phyloP scores from a whole-genome alignment of 2,888 invertebrate species.

The Nipponacmea schrenckii region DNA sequence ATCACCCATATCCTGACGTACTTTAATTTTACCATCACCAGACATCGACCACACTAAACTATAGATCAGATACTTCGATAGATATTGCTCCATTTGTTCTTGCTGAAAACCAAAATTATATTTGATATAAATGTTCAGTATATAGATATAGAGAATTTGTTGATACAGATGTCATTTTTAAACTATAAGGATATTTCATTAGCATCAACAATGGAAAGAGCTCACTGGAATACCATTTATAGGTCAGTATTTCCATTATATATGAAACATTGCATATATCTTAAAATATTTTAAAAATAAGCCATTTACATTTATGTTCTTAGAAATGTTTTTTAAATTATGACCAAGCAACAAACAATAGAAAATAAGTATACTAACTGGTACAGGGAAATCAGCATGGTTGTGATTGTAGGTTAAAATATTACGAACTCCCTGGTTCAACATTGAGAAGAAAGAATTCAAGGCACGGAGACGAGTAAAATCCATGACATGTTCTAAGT shows the following conservation, averaged over 20 bases:
- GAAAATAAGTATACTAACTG: slow-evolving; percentile 50
- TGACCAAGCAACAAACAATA: too few species aligned
- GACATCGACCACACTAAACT: slow-evolving; percentile 97
- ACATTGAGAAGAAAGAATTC: slow-evolving; percentile 95
- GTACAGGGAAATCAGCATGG: slow-evolving; percentile 93
- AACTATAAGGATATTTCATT: too few species aligned
- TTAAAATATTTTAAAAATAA: not conserved
- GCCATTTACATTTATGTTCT: too few species aligned
- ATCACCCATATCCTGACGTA: slow-evolving; percentile 92
- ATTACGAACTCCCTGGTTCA: slow-evolving; percentile 91
- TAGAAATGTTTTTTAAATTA: too few species aligned
- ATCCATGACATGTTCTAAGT: slow-evolving; percentile 95
- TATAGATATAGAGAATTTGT: too few species aligned
- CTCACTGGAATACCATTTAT: not conserved
- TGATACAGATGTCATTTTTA: too few species aligned
- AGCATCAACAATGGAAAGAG: not conserved
- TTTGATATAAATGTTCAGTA: not conserved
- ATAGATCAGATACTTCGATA: slow-evolving; percentile 92
- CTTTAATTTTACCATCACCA: slow-evolving; percentile 97
- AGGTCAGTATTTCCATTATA: not conserved
- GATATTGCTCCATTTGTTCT: slow-evolving; percentile 92
- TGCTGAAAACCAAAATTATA: slow-evolving; percentile 59
- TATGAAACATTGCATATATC: not conserved
- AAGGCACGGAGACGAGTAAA: slow-evolving; percentile 96
- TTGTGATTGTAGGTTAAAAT: slow-evolving; percentile 91